Evolutionary conservation across 2,113 vertebrate genomes (phyloP).

Genomic region (Hystrix brachyura): DNA sequence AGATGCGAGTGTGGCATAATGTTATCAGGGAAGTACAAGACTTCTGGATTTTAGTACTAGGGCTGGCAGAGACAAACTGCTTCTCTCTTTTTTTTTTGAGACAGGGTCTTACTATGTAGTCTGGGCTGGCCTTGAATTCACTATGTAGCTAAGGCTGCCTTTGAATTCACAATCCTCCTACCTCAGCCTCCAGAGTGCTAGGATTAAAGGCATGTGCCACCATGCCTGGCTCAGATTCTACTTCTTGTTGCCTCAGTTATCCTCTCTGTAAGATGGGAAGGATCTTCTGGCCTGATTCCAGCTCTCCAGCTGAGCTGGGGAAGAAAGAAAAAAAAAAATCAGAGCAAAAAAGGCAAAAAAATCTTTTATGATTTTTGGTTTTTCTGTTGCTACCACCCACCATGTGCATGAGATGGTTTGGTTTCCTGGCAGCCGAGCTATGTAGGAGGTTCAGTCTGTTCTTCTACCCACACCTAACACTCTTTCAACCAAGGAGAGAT

Average conservation of each 20-base stretch:
- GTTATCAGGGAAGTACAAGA: neutral
- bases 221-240: neutral
- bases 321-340: neutral
- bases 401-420: neutral
- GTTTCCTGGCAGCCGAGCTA: slow-evolving; percentile 65
- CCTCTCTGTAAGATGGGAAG: slow-evolving; percentile 1
- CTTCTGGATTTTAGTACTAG: neutral
- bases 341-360: slow-evolving; percentile 47
- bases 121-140: neutral
- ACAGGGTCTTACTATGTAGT: neutral
- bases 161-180: neutral
- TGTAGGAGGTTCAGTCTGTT: slow-evolving; percentile 72
- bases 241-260: neutral
- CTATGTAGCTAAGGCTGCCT: neutral
- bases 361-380: slow-evolving; percentile 31
- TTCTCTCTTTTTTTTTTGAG: neutral
- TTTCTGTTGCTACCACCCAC: slow-evolving; percentile 68
- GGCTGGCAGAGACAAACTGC: neutral
- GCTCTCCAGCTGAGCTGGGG: slow-evolving; percentile 37
- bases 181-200: neutral
- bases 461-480: slow-evolving; percentile 69
- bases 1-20: neutral
- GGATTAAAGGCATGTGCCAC: neutral
- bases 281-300: neutral
- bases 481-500: slow-evolving; percentile 47